Base-by-base conservation (phyloP, 23 tunicate species). In the Aplidium turbinatum region DNA sequence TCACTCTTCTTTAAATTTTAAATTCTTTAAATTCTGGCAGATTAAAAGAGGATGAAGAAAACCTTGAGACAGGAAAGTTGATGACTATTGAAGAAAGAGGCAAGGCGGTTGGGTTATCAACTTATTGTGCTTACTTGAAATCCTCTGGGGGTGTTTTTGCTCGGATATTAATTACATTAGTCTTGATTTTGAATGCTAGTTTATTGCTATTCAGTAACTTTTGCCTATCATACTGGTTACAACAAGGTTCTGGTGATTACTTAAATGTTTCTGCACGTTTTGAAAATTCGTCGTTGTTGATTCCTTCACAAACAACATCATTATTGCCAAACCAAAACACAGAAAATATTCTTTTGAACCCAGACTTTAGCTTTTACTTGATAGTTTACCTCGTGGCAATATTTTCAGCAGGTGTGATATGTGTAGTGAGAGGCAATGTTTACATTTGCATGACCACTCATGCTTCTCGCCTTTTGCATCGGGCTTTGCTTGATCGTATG, bases 181-280 rank as follows among this genome's bases (percentile, higher is more conserved):
- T 81, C 29, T 81, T 81, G 51, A 36, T 69, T 24, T 6, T 88
- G 3, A 83, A 75, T 46, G 82, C 76, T 51, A 77, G 83, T 33
- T 68, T 64, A 31, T 83, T 73, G 58, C 96, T 75, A 33, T 88
- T 88, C 56, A 74, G 77, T 13, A 77, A 58, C 35, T 68, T 81
- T 42, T 88, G 96, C 87, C 47, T 88, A 34, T 88, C 96, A 18
- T 76, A 63, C 35, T 81, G 87, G 96, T 45, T 88, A 4, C 81
- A 76, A 11, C 78, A 67, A 26, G 76, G 79, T 30, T 81, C 87
- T 7, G 81, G 58, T 66, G 50, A 11, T 9, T 11, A 9, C 13
- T 42, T 9, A 11, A 16, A 11, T 11, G 50, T 9, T 9, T 9
- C 11, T 42, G 16, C 50, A 9, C 11, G 11, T 42, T 9, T 16